phyloP scores from a whole-genome alignment of 1,140 invertebrate species.

The Dendrolimus kikuchii region DNA sequence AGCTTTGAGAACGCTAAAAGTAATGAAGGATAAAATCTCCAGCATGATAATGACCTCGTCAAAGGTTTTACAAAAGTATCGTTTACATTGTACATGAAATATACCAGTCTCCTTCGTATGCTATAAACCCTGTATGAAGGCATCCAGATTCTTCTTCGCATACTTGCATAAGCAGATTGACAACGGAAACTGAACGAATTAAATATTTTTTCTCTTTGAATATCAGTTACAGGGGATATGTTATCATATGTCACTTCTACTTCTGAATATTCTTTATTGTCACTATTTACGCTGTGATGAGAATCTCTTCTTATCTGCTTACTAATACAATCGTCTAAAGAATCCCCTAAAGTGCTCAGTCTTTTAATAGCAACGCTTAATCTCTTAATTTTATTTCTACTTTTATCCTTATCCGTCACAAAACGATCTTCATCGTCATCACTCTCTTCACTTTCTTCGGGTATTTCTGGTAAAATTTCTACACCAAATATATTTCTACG shows the following conservation, averaged over 20 bases:
- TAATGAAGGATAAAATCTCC: slow-evolving; percentile 64
- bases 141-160: slow-evolving; percentile 49
- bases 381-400: slow-evolving; percentile 39
- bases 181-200: slow-evolving; percentile 60
- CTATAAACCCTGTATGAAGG: slow-evolving; percentile 60
- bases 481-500: slow-evolving; percentile 59
- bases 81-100: slow-evolving; percentile 52
- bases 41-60: slow-evolving; percentile 56
- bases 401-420: slow-evolving; percentile 12
- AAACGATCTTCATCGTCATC: slow-evolving; percentile 35
- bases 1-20: slow-evolving; percentile 48
- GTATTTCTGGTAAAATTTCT: slow-evolving; percentile 66
- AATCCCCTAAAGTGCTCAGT: slow-evolving; percentile 64
- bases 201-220: slow-evolving; percentile 54
- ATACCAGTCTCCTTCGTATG: slow-evolving; percentile 42
- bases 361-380: slow-evolving; percentile 60
- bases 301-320: slow-evolving; percentile 57
- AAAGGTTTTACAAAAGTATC: slow-evolving; percentile 65
- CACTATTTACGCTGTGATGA: slow-evolving; percentile 27
- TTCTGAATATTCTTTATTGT: slow-evolving; percentile 40
- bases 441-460: slow-evolving; percentile 63
- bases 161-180: slow-evolving; percentile 44
- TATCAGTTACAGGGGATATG: slow-evolving; percentile 51
- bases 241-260: slow-evolving; percentile 57
- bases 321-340: slow-evolving; percentile 60